Evolutionary conservation across 2,888 invertebrate species (phyloP), one percentile per base, ranked within the genome.

Genomic region (Catotricha subobsoleta): DNA sequence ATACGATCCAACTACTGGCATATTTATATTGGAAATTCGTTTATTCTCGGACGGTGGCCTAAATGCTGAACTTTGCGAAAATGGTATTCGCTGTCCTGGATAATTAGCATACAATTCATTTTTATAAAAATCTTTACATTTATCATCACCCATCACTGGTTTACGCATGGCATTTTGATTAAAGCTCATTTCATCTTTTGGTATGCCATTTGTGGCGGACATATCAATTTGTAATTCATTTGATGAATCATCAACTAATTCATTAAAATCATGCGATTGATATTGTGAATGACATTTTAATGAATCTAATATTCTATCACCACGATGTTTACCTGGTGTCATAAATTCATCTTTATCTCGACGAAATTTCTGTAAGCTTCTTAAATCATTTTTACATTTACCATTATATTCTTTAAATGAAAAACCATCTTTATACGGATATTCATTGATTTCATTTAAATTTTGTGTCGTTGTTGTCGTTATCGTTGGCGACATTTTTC

Each of bases 141-240:
- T 54, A 43, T 66, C 64, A 47, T 66, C 66, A 27, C 62, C 64
- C 44, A 64, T 62, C 31, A 59, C 58, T 15, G 71, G 69, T 41
- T 67, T 66, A 28, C 71, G 71, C 9, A 65, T n/a, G n/a, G n/a
- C 65, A 25, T 21, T 36, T 12, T 25, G 18, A 29, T 29, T 29
- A 19, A 28, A 12, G 16, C n/a, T 16, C 4, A 21, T 13, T 13
- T 76, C 74, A 42, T 73, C 73, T 50, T 70, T 73, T 42, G n/a
- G n/a, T n/a, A 76, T 76, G n/a, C 69, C 67, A 49, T 80, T 79
- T 1, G n/a, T n/a, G n/a, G n/a, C n/a, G n/a, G 79, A 77, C 74
- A 80, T 80, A 55, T 80, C 80, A 50, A 81, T 81, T 58, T 81
- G 80, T 42, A 81, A 56, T 53, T 81, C 80, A 53, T 79, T 80